Conservation (phyloP, 2,888 invertebrate species). For the Drosophila tripunctata region DNA sequence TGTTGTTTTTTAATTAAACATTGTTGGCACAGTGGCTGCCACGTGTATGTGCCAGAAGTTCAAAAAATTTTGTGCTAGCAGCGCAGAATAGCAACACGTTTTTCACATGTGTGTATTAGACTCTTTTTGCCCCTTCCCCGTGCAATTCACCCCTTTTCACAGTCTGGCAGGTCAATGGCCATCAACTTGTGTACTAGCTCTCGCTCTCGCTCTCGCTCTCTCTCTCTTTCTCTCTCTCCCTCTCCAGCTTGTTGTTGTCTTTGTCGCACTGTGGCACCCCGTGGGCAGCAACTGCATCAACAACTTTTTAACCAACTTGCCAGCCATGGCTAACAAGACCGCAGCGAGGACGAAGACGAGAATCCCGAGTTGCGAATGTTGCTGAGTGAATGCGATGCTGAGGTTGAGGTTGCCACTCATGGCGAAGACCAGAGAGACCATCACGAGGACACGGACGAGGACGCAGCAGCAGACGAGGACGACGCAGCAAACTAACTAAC, state of each 20-base stretch:
- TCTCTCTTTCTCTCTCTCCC: not conserved
- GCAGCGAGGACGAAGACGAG: conserved; percentile 29
- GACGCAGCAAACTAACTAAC: conserved; percentile 65
- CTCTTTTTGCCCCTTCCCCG: no score
- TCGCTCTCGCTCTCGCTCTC: not conserved
- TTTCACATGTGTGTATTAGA: conserved; percentile 27
- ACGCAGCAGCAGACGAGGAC: conserved; percentile 5
- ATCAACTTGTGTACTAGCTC: no score
- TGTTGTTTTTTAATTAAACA: conserved; percentile 57
- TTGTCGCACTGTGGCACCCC: conserved; percentile 2
- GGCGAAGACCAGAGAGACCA: not conserved
- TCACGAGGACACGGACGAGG: not conserved
- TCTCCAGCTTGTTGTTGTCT: no score
- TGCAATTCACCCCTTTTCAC: no score
- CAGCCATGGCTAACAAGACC: conserved; percentile 71
- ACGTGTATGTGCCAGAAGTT: conserved; percentile 11
- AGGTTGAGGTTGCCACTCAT: not conserved
- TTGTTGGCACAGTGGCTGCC: conserved; percentile 40
- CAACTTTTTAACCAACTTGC: conserved; percentile 77
- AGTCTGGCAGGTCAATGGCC: conserved; percentile 73
- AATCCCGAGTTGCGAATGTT: no score
- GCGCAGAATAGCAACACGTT: conserved; percentile 67
- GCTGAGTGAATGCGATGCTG: not conserved
- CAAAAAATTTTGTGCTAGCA: conserved; percentile 52
- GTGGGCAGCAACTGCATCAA: conserved; percentile 64